Percentiles rank a stretch among this genome's conserved stretches.
phyloP scores from a whole-genome alignment of 2,113 vertebrate genomes.

The Cygnus atratus region DNA sequence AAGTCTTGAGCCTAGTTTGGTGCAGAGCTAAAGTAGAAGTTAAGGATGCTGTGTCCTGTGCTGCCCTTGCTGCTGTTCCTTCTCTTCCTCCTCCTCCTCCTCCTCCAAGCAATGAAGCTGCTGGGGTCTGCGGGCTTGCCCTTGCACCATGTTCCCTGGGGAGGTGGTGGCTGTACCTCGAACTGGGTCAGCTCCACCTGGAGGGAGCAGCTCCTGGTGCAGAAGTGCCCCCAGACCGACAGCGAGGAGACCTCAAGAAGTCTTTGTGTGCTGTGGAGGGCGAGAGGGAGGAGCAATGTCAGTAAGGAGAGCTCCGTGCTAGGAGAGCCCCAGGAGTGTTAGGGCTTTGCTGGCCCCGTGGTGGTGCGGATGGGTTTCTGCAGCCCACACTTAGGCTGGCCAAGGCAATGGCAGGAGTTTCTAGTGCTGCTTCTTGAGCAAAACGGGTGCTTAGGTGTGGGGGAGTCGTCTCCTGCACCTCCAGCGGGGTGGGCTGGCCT shows the following conservation, averaged over 20 bases:
- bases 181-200: not conserved
- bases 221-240: not conserved
- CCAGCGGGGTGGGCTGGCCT: not conserved
- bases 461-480: too few species aligned
- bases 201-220: not conserved
- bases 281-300: too few species aligned
- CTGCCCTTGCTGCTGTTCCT: not conserved
- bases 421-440: not conserved
- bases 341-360: not conserved
- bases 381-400: not conserved
- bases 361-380: not conserved
- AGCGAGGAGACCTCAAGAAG: not conserved
- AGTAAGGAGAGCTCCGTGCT: not conserved
- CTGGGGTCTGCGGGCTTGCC: not conserved
- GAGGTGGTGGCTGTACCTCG: not conserved
- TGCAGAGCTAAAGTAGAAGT: not conserved
- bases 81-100: not conserved
- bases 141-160: accelerated
- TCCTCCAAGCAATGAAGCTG: not conserved
- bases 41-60: not conserved
- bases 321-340: not conserved
- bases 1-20: not conserved
- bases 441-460: not conserved
- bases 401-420: not conserved
- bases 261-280: too few species aligned